Conservation (phyloP, 2,113 vertebrate species). For the Elaphurus davidianus region DNA sequence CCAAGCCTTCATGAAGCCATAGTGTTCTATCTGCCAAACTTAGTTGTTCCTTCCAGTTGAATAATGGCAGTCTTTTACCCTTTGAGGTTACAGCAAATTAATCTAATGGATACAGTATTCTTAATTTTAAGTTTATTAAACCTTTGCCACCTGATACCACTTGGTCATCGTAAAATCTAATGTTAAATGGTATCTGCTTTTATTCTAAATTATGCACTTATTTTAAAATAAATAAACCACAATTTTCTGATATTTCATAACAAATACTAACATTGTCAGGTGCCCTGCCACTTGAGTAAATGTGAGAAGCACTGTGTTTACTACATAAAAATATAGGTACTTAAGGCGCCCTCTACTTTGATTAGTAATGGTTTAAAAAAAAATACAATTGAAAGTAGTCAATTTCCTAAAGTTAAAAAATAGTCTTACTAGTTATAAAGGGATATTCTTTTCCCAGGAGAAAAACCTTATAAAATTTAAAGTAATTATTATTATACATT, state of each 20-base stretch:
- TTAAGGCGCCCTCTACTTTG: background rate
- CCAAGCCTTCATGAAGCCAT: background rate
- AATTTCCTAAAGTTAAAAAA: background rate
- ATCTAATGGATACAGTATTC: background rate
- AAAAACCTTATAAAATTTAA: background rate
- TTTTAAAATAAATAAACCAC: background rate
- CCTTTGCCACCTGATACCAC: background rate
- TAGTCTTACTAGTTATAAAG: background rate
- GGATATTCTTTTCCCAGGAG: background rate
- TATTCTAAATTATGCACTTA: conserved; percentile 31
- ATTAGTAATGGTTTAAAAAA: background rate
- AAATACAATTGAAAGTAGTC: background rate
- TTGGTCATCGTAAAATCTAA: background rate
- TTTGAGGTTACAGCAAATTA: conserved; percentile 22
- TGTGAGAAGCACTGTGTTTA: background rate
- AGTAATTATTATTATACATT: background rate
- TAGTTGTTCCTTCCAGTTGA: background rate
- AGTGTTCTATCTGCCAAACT: background rate
- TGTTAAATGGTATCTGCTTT: background rate
- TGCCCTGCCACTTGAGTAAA: background rate
- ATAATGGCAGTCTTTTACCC: background rate
- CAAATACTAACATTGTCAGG: background rate
- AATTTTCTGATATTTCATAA: background rate
- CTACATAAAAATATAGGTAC: background rate
- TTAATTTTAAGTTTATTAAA: conserved; percentile 24